A percentile compares a stretch with the other conserved stretches of the same genome.
phyloP scores from a whole-genome alignment of 2,113 vertebrate genomes.

The Lagenorhynchus albirostris region DNA sequence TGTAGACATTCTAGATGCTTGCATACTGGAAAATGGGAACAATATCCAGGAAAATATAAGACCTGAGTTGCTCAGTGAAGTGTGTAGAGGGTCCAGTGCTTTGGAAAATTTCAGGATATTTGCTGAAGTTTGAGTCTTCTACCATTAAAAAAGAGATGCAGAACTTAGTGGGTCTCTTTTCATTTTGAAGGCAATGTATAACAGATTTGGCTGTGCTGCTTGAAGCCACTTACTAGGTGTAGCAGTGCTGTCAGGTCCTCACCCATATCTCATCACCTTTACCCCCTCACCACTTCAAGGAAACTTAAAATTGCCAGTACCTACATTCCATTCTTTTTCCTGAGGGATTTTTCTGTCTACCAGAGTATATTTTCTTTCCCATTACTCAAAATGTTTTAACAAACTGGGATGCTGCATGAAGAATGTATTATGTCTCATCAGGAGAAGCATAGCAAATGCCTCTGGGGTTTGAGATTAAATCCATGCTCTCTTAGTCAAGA shows the following conservation, averaged over 20 bases:
- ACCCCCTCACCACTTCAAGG: not conserved
- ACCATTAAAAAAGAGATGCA: not conserved
- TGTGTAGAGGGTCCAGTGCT: not conserved
- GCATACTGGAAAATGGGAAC: not conserved
- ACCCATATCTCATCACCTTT: not conserved
- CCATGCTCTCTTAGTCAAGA: not conserved
- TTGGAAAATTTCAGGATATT: not conserved
- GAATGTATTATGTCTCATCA: not conserved
- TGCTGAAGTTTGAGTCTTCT: not conserved
- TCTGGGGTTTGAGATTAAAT: not conserved
- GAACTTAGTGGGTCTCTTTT: not conserved
- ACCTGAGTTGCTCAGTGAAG: not conserved
- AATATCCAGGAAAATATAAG: not conserved
- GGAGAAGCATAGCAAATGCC: not conserved
- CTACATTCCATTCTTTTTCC: not conserved
- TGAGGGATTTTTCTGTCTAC: not conserved
- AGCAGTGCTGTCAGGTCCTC: not conserved
- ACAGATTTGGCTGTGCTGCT: not conserved
- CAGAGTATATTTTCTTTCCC: not conserved
- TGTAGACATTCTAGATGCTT: not conserved
- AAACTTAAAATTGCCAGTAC: not conserved
- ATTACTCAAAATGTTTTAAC: not conserved
- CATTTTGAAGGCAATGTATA: not conserved
- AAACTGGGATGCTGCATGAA: not conserved
- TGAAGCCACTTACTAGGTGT: not conserved